A percentile compares a stretch with the other conserved stretches of the same genome.
These are phyloP conservation scores for Stomorhina lunata DNA, from an alignment of 2,888 invertebrate genomes.

Conservation along the genomic window DNA sequence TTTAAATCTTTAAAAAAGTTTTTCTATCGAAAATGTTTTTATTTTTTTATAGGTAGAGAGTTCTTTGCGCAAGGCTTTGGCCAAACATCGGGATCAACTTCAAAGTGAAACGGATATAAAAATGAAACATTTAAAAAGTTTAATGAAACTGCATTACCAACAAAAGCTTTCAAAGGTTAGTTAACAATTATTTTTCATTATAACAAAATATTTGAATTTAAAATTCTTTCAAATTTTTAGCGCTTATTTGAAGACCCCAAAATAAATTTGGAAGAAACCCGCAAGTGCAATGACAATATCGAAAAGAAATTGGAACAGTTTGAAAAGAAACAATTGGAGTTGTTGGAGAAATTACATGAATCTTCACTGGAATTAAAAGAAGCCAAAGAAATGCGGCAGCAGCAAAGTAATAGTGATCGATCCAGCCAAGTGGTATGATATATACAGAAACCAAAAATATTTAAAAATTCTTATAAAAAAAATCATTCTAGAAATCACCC, in stretches of 20 bases:
- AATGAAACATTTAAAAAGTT: conserved; percentile 74
- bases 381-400: background rate
- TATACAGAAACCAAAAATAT: background rate
- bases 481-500: no score
- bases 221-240: conserved; percentile 57
- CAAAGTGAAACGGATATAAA: conserved; percentile 72
- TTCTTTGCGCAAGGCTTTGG: conserved; percentile 74
- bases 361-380: conserved; percentile 58
- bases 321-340: conserved; percentile 72
- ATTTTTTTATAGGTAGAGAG: conserved; percentile 71
- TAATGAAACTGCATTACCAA: conserved; percentile 74
- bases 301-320: conserved; percentile 73
- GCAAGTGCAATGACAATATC: conserved; percentile 72
- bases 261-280: conserved; percentile 65
- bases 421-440: background rate
- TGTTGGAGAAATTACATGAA: conserved; percentile 71
- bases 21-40: no score
- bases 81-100: conserved; percentile 73
- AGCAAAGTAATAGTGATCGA: background rate
- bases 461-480: background rate
- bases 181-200: background rate
- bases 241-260: conserved; percentile 65
- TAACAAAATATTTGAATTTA: background rate
- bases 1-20: no score
- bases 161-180: conserved; percentile 75